Evolutionary conservation across 2,797 vertebrate species (phyloP).

Genomic region (Myripristis murdjan): DNA sequence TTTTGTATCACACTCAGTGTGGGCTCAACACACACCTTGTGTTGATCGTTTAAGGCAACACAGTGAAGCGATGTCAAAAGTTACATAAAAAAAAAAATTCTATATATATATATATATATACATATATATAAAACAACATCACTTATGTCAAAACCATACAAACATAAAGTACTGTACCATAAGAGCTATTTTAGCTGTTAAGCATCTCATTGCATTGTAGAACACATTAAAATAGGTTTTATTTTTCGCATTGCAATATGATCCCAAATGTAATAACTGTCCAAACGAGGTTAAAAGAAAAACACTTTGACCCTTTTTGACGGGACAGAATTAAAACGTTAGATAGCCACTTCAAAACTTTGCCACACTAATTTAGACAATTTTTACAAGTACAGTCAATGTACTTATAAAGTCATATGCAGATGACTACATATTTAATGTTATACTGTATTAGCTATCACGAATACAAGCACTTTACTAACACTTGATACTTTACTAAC

Average conservation of each 20-base stretch:
- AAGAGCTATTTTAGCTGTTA: conserved; percentile 38
- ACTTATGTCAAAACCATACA: conserved; percentile 22
- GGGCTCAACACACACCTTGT: conserved; percentile 34
- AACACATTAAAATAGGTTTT: neutral
- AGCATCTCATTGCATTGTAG: conserved; percentile 25
- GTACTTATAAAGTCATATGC: conserved; percentile 31
- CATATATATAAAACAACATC: conserved; percentile 5
- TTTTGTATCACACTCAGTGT: conserved; percentile 28
- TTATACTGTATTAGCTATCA: conserved; percentile 40
- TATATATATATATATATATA: conserved; percentile 1
- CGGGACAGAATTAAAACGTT: conserved; percentile 9
- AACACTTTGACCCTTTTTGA: neutral
- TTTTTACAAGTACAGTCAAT: conserved; percentile 28
- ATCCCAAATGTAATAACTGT: conserved; percentile 31
- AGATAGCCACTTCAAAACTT: conserved; percentile 32
- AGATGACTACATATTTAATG: conserved; percentile 26
- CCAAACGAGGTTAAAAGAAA: conserved; percentile 26
- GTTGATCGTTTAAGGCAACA: conserved; percentile 29
- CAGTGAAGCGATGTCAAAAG: conserved; percentile 27
- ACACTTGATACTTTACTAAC: conserved; percentile 60
- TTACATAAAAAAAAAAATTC: neutral
- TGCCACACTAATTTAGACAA: neutral
- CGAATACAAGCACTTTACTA: conserved; percentile 76
- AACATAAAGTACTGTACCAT: conserved; percentile 24
- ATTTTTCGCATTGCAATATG: conserved; percentile 21